Evolutionary conservation across 2,113 vertebrate species (phyloP).

Genomic region (Theropithecus gelada): DNA sequence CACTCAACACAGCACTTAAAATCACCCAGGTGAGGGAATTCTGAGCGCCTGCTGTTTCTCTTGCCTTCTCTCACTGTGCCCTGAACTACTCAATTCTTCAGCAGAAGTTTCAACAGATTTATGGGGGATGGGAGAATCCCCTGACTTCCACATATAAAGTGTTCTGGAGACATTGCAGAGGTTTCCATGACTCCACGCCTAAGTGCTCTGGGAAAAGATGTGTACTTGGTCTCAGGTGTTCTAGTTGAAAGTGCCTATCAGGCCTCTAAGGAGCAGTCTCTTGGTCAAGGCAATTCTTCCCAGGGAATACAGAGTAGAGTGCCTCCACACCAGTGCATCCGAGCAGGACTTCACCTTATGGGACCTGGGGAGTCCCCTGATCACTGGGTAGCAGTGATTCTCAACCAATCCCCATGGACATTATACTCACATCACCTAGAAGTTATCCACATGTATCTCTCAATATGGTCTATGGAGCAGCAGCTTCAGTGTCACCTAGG

Average conservation of each 20-base stretch:
- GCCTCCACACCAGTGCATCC: not conserved
- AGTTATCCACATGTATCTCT: not conserved
- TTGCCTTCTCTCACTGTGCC: not conserved
- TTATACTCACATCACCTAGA: not conserved
- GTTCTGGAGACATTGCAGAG: not conserved
- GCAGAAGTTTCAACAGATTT: not conserved
- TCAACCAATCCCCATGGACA: not conserved
- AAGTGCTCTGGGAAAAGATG: not conserved
- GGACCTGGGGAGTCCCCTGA: not conserved
- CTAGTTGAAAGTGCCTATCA: not conserved
- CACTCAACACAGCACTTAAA: conserved; percentile 35
- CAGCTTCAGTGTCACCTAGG: not conserved
- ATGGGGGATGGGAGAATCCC: not conserved
- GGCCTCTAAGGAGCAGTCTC: not conserved
- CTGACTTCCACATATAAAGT: not conserved
- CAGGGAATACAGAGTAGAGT: not conserved
- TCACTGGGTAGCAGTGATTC: not conserved
- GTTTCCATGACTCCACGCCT: not conserved
- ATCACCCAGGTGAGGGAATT: conserved; percentile 40
- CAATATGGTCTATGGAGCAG: not conserved
- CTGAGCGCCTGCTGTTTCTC: conserved; percentile 27
- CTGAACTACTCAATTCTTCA: not conserved
- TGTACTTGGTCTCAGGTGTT: not conserved
- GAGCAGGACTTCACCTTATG: not conserved
- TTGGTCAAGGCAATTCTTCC: not conserved